Base-by-base conservation (phyloP, 1,140 invertebrate species). In the Zaprionus ornatus region DNA sequence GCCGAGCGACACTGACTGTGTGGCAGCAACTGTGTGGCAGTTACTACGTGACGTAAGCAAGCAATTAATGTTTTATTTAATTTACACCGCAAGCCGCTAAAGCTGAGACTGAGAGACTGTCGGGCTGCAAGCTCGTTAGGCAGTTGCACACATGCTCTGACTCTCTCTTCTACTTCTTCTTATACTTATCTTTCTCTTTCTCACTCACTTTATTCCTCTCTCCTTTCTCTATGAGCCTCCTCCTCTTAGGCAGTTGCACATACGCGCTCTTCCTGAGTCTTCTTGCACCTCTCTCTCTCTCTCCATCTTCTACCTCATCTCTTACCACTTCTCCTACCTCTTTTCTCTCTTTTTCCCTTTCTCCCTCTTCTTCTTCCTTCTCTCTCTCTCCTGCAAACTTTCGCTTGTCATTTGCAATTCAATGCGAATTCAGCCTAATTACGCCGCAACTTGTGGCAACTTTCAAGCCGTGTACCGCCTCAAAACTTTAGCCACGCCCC, bases 61-160 rank as follows among this genome's bases (percentile, higher is more conserved):
- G 75, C 80, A 79, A 85, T 85, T 85, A 85, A 84, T 63, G 71
- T 63, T 62, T 79, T 86, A 86, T 86, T 85, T 86, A 70, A 86
- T 82, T 86, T 82, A 70, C 74, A 70, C 56, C 27, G 40, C 54
- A 35, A 29, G 15, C 23, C 17, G 42, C 52, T 27, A 50, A 77
- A 74, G 35, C 55, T 55, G 57, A 48, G 56, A 62, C 23, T 40
- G 19, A 13, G n/a, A 15, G 27, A 29, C 60, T 35, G 37, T 7
- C 40, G 32, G n/a, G 10, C 60, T 13, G 77, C 32, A 71, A 72
- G 73, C 65, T 76, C 15, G 77, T 69, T 72, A 74, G 70, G 68
- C 67, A 45, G 63, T 59, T 64, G 19, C 50, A 45, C 12, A 56
- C 27, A 35, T 17, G 17, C 32, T 13, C 6, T 3, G 1, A 25